These are phyloP conservation scores for Barbus barbus DNA, from an alignment of 2,113 vertebrate species.

Conservation along the genomic window DNA sequence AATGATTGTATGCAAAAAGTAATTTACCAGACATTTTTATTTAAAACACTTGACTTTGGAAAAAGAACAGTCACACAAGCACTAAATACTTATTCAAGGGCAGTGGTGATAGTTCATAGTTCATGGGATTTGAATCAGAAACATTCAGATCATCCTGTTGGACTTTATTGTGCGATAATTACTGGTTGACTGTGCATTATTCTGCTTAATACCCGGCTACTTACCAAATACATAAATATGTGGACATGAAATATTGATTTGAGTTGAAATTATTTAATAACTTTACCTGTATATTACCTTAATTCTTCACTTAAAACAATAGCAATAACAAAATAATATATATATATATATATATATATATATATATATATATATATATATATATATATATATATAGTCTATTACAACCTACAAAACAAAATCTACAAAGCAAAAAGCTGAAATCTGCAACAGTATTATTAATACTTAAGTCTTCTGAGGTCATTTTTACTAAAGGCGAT, in stretches of 20 bases:
- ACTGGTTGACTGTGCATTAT: background rate
- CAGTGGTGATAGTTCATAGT: background rate
- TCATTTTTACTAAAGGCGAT: background rate
- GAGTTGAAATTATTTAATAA: background rate
- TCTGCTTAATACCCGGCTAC: background rate
- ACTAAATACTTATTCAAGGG: background rate
- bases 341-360: too few relatives aligned
- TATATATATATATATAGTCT: too few relatives aligned
- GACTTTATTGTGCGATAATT: background rate
- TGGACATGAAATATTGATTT: background rate
- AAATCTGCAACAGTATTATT: background rate
- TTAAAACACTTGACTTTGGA: background rate
- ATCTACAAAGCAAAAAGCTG: background rate
- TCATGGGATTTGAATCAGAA: background rate
- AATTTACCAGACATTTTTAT: background rate
- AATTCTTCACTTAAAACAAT: background rate
- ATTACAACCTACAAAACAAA: background rate
- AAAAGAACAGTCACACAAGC: background rate
- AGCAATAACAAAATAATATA: too few relatives aligned
- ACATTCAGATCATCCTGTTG: background rate
- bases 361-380: too few relatives aligned
- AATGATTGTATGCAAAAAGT: background rate
- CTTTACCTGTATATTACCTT: background rate
- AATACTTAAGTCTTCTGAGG: background rate
- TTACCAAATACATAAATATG: background rate